These are phyloP conservation scores for Phaonia tiefii DNA, from an alignment of 2,888 invertebrate species.

Conservation along the genomic window DNA sequence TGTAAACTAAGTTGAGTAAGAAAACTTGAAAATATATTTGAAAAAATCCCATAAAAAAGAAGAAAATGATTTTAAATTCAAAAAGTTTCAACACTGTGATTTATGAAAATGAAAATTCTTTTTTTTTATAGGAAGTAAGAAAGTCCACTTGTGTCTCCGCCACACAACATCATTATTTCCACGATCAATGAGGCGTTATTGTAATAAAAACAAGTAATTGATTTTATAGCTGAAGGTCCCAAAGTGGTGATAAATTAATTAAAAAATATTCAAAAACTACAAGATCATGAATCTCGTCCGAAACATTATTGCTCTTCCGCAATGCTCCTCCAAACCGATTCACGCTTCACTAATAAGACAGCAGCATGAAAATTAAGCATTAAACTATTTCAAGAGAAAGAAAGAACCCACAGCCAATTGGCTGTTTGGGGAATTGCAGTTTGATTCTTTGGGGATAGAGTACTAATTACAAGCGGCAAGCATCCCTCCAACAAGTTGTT, in stretches of 20 bases:
- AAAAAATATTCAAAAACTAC: constrained; percentile 48
- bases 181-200: constrained; percentile 61
- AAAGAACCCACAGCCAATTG: constrained; percentile 27
- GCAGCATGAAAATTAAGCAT: constrained; percentile 48
- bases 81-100: constrained; percentile 4
- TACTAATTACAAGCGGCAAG: background rate
- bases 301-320: constrained; percentile 8
- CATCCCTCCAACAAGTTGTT: background rate
- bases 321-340: constrained; percentile 73
- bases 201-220: constrained; percentile 62
- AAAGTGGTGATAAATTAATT: constrained; percentile 66
- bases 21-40: too few species aligned
- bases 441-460: background rate
- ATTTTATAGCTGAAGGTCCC: constrained; percentile 55
- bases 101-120: background rate
- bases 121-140: too few species aligned
- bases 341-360: constrained; percentile 77
- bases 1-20: too few species aligned
- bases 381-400: constrained; percentile 32
- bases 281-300: constrained; percentile 1
- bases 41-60: too few species aligned
- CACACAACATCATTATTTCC: constrained; percentile 51
- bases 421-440: constrained; percentile 39
- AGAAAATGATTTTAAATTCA: background rate
- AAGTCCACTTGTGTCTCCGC: constrained; percentile 27